These are phyloP conservation scores for Mormyrus lacerda DNA, from an alignment of 2,113 vertebrate species.

Conservation along the genomic window DNA sequence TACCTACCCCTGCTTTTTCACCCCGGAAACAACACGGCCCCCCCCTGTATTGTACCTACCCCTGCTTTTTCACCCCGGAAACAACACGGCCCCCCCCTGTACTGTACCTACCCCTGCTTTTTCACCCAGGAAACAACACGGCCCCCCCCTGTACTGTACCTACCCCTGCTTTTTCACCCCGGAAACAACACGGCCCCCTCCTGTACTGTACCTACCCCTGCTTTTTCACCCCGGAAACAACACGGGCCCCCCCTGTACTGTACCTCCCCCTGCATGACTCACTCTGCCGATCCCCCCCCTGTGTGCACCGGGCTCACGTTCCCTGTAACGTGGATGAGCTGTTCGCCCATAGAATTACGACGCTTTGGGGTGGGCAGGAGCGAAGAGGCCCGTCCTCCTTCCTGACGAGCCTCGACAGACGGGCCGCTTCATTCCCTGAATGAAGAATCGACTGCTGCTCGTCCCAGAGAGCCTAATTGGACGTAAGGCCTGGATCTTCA, in stretches of 20 bases:
- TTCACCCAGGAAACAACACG: not conserved
- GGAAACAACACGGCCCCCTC: not conserved
- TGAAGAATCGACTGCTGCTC: not conserved
- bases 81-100: not conserved
- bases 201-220: no score
- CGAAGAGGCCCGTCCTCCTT: not conserved
- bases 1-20: not conserved
- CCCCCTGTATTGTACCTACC: no score
- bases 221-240: not conserved
- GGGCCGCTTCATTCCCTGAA: not conserved
- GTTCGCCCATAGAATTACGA: not conserved
- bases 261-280: not conserved
- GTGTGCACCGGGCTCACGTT: not conserved
- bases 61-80: not conserved
- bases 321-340: not conserved
- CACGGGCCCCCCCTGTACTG: not conserved
- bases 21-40: not conserved
- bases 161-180: not conserved
- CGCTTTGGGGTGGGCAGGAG: not conserved
- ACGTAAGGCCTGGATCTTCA: not conserved
- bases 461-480: not conserved
- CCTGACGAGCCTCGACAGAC: not conserved
- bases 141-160: not conserved
- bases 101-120: no score
- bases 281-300: not conserved